Conservation (phyloP, 1,140 invertebrate species). For the Charaxes varanes region DNA sequence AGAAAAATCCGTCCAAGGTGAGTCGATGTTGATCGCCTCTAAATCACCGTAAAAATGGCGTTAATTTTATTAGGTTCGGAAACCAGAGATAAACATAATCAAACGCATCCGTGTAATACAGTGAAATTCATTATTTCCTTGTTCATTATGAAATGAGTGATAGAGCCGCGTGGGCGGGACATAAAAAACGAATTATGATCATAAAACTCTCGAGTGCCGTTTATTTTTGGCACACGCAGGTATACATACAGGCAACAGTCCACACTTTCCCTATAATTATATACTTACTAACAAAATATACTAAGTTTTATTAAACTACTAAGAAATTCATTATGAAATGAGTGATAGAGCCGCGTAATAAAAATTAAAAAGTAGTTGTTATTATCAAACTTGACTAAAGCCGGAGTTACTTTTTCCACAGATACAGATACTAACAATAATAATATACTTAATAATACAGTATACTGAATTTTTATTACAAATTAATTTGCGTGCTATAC, state of each 20-base stretch:
- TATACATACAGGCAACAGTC: no score
- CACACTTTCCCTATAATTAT: no score
- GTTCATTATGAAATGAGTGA: constrained; percentile 15
- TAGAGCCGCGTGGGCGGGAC: constrained; percentile 7
- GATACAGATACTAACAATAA: no score
- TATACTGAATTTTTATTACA: no score
- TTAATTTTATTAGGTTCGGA: constrained; percentile 14
- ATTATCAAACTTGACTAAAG: no score
- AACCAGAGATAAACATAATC: constrained; percentile 17
- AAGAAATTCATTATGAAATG: constrained; percentile 15
- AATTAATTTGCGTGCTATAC: no score
- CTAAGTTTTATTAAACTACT: no score
- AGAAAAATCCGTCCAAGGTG: constrained; percentile 8
- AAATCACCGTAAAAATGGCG: constrained; percentile 9
- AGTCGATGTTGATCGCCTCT: constrained; percentile 6
- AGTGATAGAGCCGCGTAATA: constrained; percentile 10
- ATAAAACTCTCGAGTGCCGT: no score
- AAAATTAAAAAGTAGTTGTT: neutral
- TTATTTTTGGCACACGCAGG: no score
- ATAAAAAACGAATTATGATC: constrained; percentile 1
- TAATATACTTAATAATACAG: no score
- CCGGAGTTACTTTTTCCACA: no score
- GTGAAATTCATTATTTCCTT: constrained; percentile 17
- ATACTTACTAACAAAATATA: no score
- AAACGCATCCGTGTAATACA: constrained; percentile 11